Base-by-base conservation (phyloP, 2,797 vertebrate genomes). In the Halcyon leucocephala region DNA sequence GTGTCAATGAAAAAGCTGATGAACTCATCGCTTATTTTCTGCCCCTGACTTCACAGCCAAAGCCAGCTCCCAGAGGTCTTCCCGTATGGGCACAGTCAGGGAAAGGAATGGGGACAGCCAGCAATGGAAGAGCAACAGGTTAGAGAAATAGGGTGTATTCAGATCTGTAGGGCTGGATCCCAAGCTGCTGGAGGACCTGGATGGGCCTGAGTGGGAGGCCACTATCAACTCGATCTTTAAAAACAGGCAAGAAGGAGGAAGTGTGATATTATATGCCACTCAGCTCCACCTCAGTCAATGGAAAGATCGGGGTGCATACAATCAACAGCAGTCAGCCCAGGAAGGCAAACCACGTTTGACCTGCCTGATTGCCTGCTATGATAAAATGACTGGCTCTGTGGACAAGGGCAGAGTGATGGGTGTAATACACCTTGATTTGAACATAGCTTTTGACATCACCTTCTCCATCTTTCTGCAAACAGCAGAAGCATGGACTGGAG, bases 51-150 rank as follows among this genome's bases (percentile, higher is more conserved):
- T 76, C 31, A 20, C 26, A 82, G n/a, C 20, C 61, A 76, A 61
- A 86, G 33, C 10, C 20, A 55, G 12, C 16, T 93, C 26, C 39
- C 28, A 1, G 14, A n/a, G 6, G 14, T 10, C 21, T 72, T 26
- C 14, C 20, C 48, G 17, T 41, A 61, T 0, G 2, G 48, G 29
- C 31, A 52, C 33, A 62, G 3, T 3, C 1, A 2, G 14, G 51
- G 39, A 66, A 65, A 31, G 35, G 52, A 58, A 78, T 1, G 11
- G 72, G 72, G 39, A 60, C 42, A 84, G 51, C 24, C 64, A 67
- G 61, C 35, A 81, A 14, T 0, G 10, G 20, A 92, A 18, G 29
- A 90, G 15, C 25, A 86, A 67, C 19, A 52, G 13, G 6, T 33
- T 28, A 39, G 44, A 64, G 65, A 65, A 82, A 46, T 5, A 29